These are phyloP conservation scores for Otis tarda DNA, from an alignment of 2,113 vertebrate species.

Conservation along the genomic window DNA sequence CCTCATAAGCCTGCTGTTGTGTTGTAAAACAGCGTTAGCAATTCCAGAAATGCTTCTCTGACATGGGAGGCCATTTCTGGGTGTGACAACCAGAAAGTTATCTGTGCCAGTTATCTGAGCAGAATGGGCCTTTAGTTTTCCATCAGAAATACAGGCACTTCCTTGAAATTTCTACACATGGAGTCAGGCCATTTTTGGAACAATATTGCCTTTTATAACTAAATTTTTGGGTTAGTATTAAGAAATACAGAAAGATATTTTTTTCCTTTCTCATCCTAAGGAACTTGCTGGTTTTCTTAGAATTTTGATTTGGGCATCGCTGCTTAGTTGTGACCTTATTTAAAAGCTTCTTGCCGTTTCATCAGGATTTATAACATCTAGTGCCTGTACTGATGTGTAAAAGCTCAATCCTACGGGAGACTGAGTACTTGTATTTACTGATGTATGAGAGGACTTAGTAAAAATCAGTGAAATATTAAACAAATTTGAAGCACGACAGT, in stretches of 20 bases:
- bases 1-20: neutral
- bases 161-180: neutral
- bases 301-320: neutral
- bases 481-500: neutral
- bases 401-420: neutral
- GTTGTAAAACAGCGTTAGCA: neutral
- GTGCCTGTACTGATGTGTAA: neutral
- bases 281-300: neutral
- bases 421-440: neutral
- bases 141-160: neutral
- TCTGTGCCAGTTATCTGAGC: neutral
- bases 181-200: neutral
- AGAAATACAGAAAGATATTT: neutral
- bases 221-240: neutral
- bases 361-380: neutral
- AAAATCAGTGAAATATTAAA: conserved; percentile 11
- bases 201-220: neutral
- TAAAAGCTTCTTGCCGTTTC: neutral
- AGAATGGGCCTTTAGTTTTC: neutral
- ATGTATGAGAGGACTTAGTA: neutral
- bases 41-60: neutral
- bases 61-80: neutral
- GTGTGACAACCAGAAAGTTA: neutral
- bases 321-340: neutral
- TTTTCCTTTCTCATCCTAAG: neutral